Conservation (phyloP, 2,113 vertebrate species). For the Dasypus novemcinctus region DNA sequence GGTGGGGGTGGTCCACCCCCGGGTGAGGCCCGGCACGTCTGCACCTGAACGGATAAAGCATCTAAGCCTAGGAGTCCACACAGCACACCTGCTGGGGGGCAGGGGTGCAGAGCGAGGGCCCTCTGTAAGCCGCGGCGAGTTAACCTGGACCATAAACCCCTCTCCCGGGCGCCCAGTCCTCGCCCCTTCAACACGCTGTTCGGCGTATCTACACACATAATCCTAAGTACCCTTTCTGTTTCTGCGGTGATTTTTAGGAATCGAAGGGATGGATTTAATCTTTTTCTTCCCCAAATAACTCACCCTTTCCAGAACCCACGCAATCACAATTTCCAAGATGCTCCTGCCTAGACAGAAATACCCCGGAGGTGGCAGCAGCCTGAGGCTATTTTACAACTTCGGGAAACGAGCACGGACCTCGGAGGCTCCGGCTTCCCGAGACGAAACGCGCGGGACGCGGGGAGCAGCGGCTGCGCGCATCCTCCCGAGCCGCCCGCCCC, state of each 20-base stretch:
- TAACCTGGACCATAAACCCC: constrained; percentile 32
- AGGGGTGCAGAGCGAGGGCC: neutral
- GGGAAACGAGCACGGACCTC: neutral
- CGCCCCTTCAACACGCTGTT: neutral
- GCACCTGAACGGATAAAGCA: neutral
- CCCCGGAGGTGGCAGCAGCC: neutral
- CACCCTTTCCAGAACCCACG: constrained; percentile 1
- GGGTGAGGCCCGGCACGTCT: neutral
- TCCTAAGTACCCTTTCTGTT: neutral
- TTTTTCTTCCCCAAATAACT: constrained; percentile 16
- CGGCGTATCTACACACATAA: neutral
- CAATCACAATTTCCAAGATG: constrained; percentile 37
- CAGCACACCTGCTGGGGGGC: constrained; percentile 29
- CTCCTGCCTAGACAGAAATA: neutral
- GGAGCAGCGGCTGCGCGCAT: neutral
- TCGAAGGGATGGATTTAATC: neutral
- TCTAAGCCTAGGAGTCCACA: neutral
- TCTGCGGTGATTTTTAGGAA: neutral
- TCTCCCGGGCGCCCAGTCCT: neutral
- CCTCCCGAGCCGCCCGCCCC: neutral
- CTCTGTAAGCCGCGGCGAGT: neutral
- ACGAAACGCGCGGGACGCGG: neutral
- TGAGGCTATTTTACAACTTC: neutral
- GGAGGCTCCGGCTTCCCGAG: neutral
- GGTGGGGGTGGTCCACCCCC: neutral